A percentile compares a stretch with the other conserved stretches of the same genome.
Conservation (phyloP, 2,113 vertebrate genomes). For the Pterocles orientalis region DNA sequence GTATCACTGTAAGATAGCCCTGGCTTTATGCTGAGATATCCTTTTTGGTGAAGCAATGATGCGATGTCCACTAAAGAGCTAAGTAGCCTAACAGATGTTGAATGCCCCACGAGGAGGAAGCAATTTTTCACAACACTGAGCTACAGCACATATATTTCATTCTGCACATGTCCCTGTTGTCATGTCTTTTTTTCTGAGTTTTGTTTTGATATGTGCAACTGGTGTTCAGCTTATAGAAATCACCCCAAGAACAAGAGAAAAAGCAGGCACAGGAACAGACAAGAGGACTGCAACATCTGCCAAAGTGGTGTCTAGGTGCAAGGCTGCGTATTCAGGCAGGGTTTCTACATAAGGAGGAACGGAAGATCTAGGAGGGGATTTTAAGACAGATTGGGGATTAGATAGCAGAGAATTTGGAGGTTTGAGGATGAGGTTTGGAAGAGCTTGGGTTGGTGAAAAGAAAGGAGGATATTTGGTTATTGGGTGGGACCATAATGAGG, state of each 20-base stretch:
- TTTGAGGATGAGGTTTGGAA: neutral
- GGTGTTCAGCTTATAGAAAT: conserved; percentile 2
- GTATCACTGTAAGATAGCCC: neutral
- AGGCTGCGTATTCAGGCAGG: neutral
- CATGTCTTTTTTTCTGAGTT: neutral
- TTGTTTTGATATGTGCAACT: conserved; percentile 22
- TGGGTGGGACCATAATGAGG: neutral
- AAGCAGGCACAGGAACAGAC: neutral
- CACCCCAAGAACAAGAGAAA: neutral
- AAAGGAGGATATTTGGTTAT: neutral
- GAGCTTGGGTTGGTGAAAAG: neutral
- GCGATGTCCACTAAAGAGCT: neutral
- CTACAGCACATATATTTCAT: conserved; percentile 25
- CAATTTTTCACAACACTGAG: conserved; percentile 42
- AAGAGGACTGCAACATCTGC: neutral
- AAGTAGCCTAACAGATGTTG: conserved; percentile 51
- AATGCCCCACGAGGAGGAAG: conserved; percentile 31
- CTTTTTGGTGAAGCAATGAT: neutral
- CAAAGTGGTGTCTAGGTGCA: neutral
- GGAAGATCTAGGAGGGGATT: neutral
- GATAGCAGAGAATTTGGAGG: neutral
- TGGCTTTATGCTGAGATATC: neutral
- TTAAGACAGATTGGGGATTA: neutral
- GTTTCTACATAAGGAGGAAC: neutral
- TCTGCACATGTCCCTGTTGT: neutral